Conservation (phyloP, 2,797 vertebrate species). For the Thripadectes ignobilis region DNA sequence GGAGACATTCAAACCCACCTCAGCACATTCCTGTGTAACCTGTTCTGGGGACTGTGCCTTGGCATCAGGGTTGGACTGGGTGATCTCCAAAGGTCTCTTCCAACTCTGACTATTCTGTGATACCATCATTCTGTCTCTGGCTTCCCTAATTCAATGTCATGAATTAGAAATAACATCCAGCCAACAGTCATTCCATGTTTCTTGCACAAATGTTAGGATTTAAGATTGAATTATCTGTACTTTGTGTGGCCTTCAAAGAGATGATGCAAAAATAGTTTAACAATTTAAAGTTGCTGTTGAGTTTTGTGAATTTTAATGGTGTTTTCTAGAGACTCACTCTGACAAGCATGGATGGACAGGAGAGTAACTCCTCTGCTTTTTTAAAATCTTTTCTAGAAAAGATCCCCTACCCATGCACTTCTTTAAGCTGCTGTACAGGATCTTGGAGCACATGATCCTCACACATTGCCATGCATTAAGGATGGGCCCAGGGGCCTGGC, state of each 20-base stretch:
- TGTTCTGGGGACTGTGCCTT: neutral
- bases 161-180: neutral
- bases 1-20: neutral
- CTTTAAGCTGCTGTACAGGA: neutral
- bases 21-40: neutral
- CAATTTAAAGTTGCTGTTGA: neutral
- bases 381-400: neutral
- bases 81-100: neutral
- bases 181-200: neutral
- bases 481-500: neutral
- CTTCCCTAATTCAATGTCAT: neutral
- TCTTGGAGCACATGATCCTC: fast-evolving
- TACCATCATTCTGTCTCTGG: neutral
- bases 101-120: neutral
- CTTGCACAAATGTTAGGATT: neutral
- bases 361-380: neutral
- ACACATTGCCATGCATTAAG: fast-evolving
- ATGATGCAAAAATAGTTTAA: neutral
- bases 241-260: neutral
- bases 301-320: neutral
- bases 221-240: neutral
- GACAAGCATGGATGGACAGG: fast-evolving
- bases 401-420: neutral
- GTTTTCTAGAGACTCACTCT: neutral
- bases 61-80: neutral